Evolutionary conservation across 2,113 vertebrate genomes (phyloP).

Genomic region (Pholis gunnellus): DNA sequence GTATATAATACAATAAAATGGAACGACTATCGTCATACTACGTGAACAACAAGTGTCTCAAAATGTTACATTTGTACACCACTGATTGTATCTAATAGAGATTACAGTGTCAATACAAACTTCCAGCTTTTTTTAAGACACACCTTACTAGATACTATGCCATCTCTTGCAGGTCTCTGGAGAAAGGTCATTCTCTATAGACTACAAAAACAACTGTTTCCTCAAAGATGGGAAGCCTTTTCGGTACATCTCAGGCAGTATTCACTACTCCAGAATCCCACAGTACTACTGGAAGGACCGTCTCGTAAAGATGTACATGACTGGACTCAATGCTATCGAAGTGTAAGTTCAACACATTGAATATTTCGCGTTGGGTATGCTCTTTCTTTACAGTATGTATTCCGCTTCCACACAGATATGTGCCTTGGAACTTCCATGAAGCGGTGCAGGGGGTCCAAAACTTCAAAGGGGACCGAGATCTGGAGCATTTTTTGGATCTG

Average conservation of each 20-base stretch:
- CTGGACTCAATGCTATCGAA: slow-evolving; percentile 91
- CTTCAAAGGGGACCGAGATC: slow-evolving; percentile 89
- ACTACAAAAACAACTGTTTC: slow-evolving; percentile 88
- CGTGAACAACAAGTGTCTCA: background rate
- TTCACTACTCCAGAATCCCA: slow-evolving; percentile 94
- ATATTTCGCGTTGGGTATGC: background rate
- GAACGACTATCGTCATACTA: background rate
- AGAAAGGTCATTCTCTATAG: slow-evolving; percentile 87
- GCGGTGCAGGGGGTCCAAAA: slow-evolving; percentile 85
- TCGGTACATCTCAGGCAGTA: slow-evolving; percentile 93
- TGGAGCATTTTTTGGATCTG: slow-evolving; percentile 91
- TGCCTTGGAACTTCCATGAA: slow-evolving; percentile 98
- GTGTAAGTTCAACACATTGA: slow-evolving; percentile 84
- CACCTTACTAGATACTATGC: background rate
- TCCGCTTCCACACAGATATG: slow-evolving; percentile 83
- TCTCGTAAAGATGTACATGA: slow-evolving; percentile 93
- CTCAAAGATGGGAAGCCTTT: slow-evolving; percentile 89
- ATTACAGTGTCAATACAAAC: background rate
- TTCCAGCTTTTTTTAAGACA: background rate
- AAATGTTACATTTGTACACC: background rate
- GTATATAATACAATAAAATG: background rate
- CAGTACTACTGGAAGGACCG: slow-evolving; percentile 92
- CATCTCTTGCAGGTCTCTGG: slow-evolving; percentile 67
- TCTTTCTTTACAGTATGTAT: background rate
- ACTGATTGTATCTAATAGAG: background rate